These are phyloP conservation scores for Micrastur ruficollis DNA, from an alignment of 2,797 vertebrate genomes.

Conservation along the genomic window DNA sequence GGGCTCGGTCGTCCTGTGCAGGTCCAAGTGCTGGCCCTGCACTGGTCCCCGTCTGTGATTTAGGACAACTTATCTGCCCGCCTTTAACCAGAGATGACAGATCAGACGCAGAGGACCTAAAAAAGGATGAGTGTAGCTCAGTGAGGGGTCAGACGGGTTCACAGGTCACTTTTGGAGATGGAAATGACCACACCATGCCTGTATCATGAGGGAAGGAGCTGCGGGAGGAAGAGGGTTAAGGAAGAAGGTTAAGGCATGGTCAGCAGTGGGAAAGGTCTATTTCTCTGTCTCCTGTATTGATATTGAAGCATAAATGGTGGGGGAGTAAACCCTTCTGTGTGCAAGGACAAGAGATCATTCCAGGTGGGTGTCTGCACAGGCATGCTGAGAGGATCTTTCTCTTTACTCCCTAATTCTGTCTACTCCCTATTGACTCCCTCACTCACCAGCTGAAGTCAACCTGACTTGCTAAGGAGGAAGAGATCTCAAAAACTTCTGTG, in stretches of 20 bases:
- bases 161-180: background rate
- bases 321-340: background rate
- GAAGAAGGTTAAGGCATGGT: background rate
- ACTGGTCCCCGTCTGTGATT: background rate
- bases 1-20: fast-evolving
- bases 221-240: background rate
- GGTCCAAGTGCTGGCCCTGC: background rate
- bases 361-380: background rate
- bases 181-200: too few species aligned
- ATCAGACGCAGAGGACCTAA: background rate
- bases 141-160: background rate
- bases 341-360: background rate
- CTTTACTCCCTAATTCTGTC: background rate
- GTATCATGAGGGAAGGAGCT: background rate
- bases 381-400: background rate
- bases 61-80: background rate
- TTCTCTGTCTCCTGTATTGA: background rate
- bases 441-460: background rate
- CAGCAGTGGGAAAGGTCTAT: background rate
- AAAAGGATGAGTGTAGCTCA: background rate
- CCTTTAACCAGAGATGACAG: background rate
- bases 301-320: background rate
- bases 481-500: background rate
- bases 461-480: background rate
- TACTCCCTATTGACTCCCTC: background rate